A percentile compares a stretch with the other conserved stretches of the same genome.
These are phyloP conservation scores for Tipula helvola DNA, from an alignment of 2,888 invertebrate species.

Conservation along the genomic window DNA sequence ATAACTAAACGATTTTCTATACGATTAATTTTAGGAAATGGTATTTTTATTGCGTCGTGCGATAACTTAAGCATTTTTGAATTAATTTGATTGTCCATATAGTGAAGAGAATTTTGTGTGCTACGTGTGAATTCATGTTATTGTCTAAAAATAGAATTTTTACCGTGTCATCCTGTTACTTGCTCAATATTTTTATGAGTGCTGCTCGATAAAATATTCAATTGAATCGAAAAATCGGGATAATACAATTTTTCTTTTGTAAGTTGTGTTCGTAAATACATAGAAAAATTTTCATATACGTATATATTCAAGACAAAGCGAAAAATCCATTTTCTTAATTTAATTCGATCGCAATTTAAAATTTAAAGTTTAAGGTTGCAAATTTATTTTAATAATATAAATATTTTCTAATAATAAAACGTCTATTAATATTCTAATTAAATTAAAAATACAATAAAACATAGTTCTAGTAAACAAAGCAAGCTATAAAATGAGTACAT, in stretches of 20 bases:
- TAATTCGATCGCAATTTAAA: not conserved
- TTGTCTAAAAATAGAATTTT: not conserved
- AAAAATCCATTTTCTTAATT: not conserved
- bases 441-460: not conserved
- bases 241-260: not conserved
- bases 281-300: too few species aligned
- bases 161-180: not conserved
- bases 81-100: not conserved
- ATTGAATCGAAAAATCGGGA: not conserved
- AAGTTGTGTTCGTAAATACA: too few species aligned
- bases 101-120: not conserved
- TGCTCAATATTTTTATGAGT: not conserved
- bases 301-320: too few species aligned
- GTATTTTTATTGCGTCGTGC: not conserved
- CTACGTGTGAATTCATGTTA: not conserved
- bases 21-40: not conserved
- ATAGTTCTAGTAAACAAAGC: not conserved
- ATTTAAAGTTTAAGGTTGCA: not conserved
- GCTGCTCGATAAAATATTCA: not conserved
- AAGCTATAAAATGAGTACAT: not conserved
- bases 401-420: not conserved
- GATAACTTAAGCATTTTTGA: not conserved
- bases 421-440: not conserved
- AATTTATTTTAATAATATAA: not conserved
- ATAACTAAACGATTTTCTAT: not conserved